These are phyloP conservation scores for Desoria tigrina DNA, from an alignment of 2,888 invertebrate genomes.

Conservation along the genomic window DNA sequence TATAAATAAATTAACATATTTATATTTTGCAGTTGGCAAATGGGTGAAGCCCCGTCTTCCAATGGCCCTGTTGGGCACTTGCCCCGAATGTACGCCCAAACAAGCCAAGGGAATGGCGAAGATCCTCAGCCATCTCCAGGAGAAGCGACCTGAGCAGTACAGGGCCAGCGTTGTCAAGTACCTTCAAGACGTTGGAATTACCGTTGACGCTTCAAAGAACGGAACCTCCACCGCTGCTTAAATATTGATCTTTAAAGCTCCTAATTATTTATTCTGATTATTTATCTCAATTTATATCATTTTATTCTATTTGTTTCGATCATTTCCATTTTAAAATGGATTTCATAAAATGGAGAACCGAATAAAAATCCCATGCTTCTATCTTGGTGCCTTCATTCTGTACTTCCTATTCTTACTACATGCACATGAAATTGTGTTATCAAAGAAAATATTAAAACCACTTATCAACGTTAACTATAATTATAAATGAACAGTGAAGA, in stretches of 20 bases:
- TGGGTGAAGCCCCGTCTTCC: constrained; percentile 41
- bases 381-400: too few relatives aligned
- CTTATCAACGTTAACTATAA: too few relatives aligned
- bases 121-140: constrained; percentile 35
- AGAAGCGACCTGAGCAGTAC: constrained; percentile 38
- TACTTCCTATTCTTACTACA: too few relatives aligned
- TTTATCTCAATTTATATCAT: too few relatives aligned
- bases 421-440: too few relatives aligned
- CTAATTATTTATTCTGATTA: too few relatives aligned
- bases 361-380: too few relatives aligned
- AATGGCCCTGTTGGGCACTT: constrained; percentile 32
- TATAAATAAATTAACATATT: constrained; percentile 4
- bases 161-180: constrained; percentile 33
- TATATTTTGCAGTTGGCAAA: constrained; percentile 27
- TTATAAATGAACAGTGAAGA: too few relatives aligned
- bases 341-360: too few relatives aligned
- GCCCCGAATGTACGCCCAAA: constrained; percentile 38
- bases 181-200: constrained; percentile 36
- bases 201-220: constrained; percentile 6
- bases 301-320: too few relatives aligned
- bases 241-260: neutral
- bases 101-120: constrained; percentile 35
- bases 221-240: constrained; percentile 2
- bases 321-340: too few relatives aligned
- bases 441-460: too few relatives aligned